phyloP scores from a whole-genome alignment of 2,797 vertebrate genomes.

The Sebastes kiyomatsui region DNA sequence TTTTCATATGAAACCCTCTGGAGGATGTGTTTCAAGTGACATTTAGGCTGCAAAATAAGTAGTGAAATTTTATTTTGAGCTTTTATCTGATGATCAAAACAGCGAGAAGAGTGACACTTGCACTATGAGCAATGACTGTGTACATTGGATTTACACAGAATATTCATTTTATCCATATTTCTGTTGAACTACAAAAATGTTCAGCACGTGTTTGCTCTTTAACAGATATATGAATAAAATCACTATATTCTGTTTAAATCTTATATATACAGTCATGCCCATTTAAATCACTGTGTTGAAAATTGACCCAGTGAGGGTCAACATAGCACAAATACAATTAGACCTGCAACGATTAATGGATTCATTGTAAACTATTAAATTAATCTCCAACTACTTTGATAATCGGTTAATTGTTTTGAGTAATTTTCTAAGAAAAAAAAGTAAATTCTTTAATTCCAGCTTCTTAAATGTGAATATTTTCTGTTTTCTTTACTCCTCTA shows the following conservation, averaged over 20 bases:
- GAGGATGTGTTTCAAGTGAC: background rate
- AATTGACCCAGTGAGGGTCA: background rate
- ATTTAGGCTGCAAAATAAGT: conserved; percentile 1
- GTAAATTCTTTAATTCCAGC: too few species aligned
- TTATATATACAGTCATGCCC: background rate
- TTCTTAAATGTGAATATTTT: too few species aligned
- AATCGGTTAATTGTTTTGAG: too few species aligned
- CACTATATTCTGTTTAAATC: background rate
- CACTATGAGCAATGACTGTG: background rate
- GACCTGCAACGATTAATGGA: too few species aligned
- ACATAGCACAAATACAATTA: too few species aligned
- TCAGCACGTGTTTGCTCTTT: background rate
- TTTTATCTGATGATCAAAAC: conserved; percentile 1
- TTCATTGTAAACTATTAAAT: too few species aligned
- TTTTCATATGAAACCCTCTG: background rate
- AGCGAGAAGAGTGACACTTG: background rate
- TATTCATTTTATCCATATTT: background rate
- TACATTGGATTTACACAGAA: background rate
- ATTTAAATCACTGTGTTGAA: background rate
- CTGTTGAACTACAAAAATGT: background rate
- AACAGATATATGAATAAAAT: background rate
- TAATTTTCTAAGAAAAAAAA: too few species aligned
- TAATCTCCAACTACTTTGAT: too few species aligned
- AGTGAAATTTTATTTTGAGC: background rate
- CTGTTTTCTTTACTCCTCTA: too few species aligned